phyloP scores from a whole-genome alignment of 1,140 invertebrate genomes.

The Colletes latitarsis region DNA sequence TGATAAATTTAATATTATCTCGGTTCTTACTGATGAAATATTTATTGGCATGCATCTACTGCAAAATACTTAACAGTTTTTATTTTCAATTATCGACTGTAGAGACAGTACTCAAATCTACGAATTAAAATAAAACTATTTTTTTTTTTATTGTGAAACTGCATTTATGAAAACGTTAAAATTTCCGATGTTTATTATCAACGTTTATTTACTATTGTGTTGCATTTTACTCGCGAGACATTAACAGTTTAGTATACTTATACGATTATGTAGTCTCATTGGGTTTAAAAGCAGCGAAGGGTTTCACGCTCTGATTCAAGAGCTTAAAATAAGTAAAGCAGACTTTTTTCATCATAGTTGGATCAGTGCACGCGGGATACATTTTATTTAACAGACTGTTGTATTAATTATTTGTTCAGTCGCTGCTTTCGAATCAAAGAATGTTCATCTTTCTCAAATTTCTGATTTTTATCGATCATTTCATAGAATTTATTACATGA shows the following conservation, averaged over 20 bases:
- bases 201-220: neutral
- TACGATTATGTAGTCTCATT: neutral
- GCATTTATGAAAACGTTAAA: neutral
- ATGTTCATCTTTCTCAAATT: no score
- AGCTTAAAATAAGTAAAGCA: slow-evolving; percentile 1
- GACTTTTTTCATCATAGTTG: neutral
- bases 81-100: no score
- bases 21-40: neutral
- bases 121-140: no score
- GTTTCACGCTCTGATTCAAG: slow-evolving; percentile 40
- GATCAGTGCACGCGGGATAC: neutral
- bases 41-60: neutral
- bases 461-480: no score
- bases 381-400: neutral
- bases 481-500: no score
- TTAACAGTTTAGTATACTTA: neutral
- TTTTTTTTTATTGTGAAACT: no score
- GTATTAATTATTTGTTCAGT: neutral
- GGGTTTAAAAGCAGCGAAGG: slow-evolving; percentile 1
- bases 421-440: no score
- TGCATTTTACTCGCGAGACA: neutral
- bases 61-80: no score
- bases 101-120: no score
- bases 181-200: neutral
- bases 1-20: slow-evolving; percentile 22